These are phyloP conservation scores for Sinocyclocheilus anophthalmus DNA, from an alignment of 2,113 vertebrate genomes.

Conservation along the genomic window DNA sequence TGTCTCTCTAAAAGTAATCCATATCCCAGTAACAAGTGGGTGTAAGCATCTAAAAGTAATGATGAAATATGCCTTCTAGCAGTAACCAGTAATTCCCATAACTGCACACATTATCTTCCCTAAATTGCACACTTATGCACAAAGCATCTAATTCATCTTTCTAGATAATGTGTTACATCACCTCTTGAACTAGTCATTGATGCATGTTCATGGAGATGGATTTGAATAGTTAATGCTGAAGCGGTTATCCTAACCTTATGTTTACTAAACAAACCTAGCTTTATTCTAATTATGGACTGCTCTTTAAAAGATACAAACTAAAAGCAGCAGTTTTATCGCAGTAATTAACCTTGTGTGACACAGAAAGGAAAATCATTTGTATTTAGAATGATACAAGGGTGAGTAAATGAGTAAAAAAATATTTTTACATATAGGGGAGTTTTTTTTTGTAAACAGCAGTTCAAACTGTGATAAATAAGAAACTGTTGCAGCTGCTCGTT, in stretches of 20 bases:
- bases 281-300: background rate
- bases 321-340: background rate
- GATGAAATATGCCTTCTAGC: constrained; percentile 30
- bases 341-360: background rate
- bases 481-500: constrained; percentile 28
- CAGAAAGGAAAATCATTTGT: background rate
- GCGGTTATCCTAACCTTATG: background rate
- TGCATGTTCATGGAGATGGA: background rate
- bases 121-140: background rate
- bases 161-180: background rate
- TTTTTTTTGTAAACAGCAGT: constrained; percentile 7
- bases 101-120: background rate
- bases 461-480: constrained; percentile 26
- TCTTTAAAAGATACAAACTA: background rate
- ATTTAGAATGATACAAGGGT: background rate
- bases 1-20: constrained; percentile 26
- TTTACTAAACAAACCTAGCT: background rate
- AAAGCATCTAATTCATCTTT: background rate
- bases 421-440: background rate
- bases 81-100: background rate
- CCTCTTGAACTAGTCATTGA: background rate
- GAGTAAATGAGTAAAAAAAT: background rate
- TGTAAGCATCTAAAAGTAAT: background rate
- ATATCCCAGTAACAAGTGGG: constrained; percentile 24
- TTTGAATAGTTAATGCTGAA: background rate